Evolutionary conservation across 1,140 invertebrate genomes (phyloP).

Genomic region (Heterodera schachtii): DNA sequence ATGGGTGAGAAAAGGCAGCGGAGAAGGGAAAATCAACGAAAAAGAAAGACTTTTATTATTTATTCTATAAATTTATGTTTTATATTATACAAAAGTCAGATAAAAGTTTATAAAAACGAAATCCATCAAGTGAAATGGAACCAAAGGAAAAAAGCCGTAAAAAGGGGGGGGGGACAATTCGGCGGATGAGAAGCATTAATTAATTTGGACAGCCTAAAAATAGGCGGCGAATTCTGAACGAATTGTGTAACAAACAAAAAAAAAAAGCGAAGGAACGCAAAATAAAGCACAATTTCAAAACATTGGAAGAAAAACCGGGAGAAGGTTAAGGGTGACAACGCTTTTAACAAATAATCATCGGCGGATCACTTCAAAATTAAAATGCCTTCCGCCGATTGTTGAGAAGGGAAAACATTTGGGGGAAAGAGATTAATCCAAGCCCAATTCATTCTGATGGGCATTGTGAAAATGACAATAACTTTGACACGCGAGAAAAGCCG

Average conservation of each 20-base stretch:
- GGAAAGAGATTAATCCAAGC: not conserved
- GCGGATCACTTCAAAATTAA: too few relatives aligned
- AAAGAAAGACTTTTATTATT: not conserved
- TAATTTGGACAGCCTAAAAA: not conserved
- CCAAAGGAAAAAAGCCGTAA: not conserved
- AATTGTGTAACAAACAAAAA: not conserved
- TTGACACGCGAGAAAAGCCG: conserved; percentile 5
- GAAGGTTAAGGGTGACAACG: too few relatives aligned
- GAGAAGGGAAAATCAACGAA: not conserved
- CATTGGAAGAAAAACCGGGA: too few relatives aligned
- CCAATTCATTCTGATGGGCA: not conserved
- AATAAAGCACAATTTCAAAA: too few relatives aligned
- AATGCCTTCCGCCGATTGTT: too few relatives aligned
- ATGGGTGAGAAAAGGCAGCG: not conserved
- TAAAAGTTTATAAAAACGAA: too few relatives aligned
- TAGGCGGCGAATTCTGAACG: not conserved
- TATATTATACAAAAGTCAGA: not conserved
- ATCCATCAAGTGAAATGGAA: too few relatives aligned
- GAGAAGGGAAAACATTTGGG: not conserved
- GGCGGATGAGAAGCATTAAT: not conserved
- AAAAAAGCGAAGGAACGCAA: not conserved
- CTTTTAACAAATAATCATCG: too few relatives aligned
- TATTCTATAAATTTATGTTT: not conserved
- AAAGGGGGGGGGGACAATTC: not conserved
- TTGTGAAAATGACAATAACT: conserved; percentile 15